Percentiles rank a stretch among this genome's conserved stretches.
These are phyloP conservation scores for Macrosiphum euphorbiae DNA, from an alignment of 2,888 invertebrate genomes.

Conservation along the genomic window DNA sequence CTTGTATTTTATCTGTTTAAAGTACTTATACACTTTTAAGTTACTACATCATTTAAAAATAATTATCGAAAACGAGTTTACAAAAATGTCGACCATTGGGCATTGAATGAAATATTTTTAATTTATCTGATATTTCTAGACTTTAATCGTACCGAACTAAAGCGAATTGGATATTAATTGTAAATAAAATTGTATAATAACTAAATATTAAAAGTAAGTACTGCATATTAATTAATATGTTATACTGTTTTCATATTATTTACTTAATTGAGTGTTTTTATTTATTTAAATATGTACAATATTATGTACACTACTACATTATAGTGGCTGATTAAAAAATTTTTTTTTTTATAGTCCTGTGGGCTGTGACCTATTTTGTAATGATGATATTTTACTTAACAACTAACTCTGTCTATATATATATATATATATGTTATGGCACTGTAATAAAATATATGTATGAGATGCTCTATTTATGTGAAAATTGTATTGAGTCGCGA, in stretches of 20 bases:
- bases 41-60: background rate
- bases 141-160: background rate
- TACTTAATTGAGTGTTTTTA: background rate
- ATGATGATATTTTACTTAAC: background rate
- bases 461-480: background rate
- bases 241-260: background rate
- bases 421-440: too few species aligned
- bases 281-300: background rate
- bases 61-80: background rate
- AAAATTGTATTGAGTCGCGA: background rate
- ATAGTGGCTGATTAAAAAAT: background rate
- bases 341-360: background rate
- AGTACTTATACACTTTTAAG: background rate
- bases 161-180: background rate
- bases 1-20: background rate
- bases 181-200: background rate
- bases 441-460: background rate
- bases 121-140: background rate
- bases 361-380: background rate
- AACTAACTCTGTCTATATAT: background rate
- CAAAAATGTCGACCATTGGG: background rate
- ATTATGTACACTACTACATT: background rate
- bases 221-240: background rate
- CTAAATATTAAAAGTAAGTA: background rate
- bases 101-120: background rate